Base-by-base conservation (phyloP, 2,113 vertebrate species). In the Dipodomys ordii region DNA sequence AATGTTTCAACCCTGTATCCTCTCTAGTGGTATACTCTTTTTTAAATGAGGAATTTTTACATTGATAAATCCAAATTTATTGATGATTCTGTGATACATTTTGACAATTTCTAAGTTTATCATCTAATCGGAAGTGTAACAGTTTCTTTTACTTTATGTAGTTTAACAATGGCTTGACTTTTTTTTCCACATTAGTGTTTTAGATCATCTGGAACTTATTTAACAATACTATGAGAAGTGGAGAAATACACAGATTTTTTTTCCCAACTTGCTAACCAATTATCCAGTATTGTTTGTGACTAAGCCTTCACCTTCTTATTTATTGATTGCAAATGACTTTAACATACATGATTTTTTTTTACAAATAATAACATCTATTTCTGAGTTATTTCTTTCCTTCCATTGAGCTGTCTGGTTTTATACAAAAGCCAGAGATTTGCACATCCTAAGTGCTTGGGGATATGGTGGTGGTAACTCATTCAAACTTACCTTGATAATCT, bases 361-460 rank as follows among this genome's bases (percentile, higher is more conserved):
- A 87, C 23, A 88, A 90, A 82, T 87, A 90, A 65, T 84, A 92
- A 13, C 32, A 87, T 77, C 46, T 69, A 35, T 79, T 53, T 65
- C 73, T 92, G 23, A 27, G 22, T 19, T 87, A 46, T 74, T 90
- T 83, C 39, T 85, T 90, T 3, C 78, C 57, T 93, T 85, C n/a
- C 30, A 60, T 82, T 92, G 19, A 72, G 20, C 65, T 78, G 15
- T 81, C 46, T 32, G 19, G 62, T 93, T 92, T 88, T 86, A 80
- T 67, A 72, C 0, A 7, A 69, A 92, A 90, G 62, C 74, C 13
- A 53, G 20, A 88, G 12, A 65, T 80, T 83, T 74, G 87, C 20
- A 68, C 62, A 81, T 27, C n/a, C 23, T n/a, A 87, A 83, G 12
- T 53, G 2, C 30, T 92, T 92, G n/a, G 13, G 69, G 18, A 39